Evolutionary conservation across 2,888 invertebrate species (phyloP).

Genomic region (Periphyllus acericola): DNA sequence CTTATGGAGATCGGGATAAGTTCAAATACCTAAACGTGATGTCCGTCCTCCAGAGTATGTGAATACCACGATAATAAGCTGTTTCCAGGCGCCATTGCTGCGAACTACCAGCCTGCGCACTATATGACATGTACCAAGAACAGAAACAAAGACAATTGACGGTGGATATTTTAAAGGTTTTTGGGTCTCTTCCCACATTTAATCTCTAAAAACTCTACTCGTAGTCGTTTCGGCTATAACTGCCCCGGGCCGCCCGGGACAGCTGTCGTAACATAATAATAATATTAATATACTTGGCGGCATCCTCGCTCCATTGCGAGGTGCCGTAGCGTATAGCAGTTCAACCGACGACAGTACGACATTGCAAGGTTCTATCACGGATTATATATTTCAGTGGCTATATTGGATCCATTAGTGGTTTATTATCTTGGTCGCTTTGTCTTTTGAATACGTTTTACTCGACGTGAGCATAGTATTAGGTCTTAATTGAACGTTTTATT

Average conservation of each 20-base stretch:
- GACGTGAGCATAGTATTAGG: neutral
- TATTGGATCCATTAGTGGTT: neutral
- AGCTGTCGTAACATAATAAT: neutral
- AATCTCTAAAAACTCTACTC: constrained; percentile 6
- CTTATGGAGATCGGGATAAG: neutral
- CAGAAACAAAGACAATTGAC: neutral
- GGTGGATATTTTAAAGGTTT: constrained; percentile 1
- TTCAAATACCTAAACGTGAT: neutral
- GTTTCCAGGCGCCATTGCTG: constrained; percentile 19
- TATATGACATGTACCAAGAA: neutral
- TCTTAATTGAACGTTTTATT: neutral
- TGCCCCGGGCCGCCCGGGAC: neutral
- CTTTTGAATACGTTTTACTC: constrained; percentile 20
- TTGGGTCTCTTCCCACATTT: constrained; percentile 1
- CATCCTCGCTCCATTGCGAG: neutral
- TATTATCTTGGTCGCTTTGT: neutral
- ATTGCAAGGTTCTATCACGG: neutral
- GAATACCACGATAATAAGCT: neutral
- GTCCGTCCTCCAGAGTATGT: neutral
- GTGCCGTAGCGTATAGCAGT: neutral
- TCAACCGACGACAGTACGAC: neutral
- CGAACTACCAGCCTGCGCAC: neutral
- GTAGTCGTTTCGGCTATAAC: constrained; percentile 4
- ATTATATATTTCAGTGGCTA: no score
- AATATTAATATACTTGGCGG: constrained; percentile 32